Base-by-base conservation (phyloP, 1,140 invertebrate genomes). In the Drosophila suzukii region DNA sequence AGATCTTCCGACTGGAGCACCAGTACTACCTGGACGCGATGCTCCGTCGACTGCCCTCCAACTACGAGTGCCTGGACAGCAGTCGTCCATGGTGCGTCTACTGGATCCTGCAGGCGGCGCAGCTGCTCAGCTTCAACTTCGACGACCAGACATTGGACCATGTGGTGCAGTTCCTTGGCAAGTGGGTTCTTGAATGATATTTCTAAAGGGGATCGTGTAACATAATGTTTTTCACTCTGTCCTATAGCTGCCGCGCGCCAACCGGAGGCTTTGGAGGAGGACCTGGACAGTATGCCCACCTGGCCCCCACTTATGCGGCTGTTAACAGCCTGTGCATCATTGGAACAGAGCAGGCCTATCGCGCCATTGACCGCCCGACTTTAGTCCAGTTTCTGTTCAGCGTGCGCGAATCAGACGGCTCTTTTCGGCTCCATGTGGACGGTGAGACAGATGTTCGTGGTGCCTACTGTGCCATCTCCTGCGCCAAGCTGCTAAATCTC, bases 401-500 rank as follows among this genome's bases (percentile, higher is more conserved):
- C 17, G 94, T 99, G 62, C 94, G 95, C 75, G 94, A 95, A 71
- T 92, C 95, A n/a, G 96, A 99, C 93, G 98, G 98, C 38, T 96
- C 97, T 41, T 99, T 98, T 93, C 94, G 94, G 39, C 95, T 99
- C 94, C 98, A 99, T 92, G 94, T 95, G 55, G 97, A 96, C 82
- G 98, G 99, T n/a, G 99, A 99, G 94, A 94, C 96, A 20, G 99
- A 99, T 93, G 97, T 99, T 24, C 94, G 98, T 85, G 98, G 98
- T 27, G 96, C 96, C 43, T 99, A 99, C 92, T 99, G 99, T 95
- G 98, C 98, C 34, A 93, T 98, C 7, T 95, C 96, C 67, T 96
- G 98, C 36, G 97, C 98, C 12, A 96, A 96, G 92, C 88, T 99
- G 49, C 96, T 97, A n/a, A 98, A 98, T 92, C 93, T 98, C 67